These are phyloP conservation scores for Mermis nigrescens DNA, from an alignment of 2,888 invertebrate species.

Conservation along the genomic window DNA sequence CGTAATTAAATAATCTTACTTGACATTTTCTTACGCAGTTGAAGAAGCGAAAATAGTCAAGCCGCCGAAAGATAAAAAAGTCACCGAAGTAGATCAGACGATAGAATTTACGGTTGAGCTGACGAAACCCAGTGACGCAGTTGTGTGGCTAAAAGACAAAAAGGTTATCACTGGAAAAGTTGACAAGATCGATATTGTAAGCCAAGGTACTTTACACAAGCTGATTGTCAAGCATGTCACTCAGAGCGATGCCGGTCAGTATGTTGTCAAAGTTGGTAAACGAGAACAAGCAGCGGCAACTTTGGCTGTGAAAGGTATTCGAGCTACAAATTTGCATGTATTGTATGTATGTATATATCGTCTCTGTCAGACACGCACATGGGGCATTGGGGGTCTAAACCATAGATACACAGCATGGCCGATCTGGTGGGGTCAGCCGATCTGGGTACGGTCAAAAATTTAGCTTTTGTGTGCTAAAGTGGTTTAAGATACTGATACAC, in stretches of 20 bases:
- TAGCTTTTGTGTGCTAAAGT: no score
- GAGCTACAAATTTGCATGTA: no score
- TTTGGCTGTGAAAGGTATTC: slow-evolving; percentile 4
- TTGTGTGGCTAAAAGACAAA: slow-evolving; percentile 35
- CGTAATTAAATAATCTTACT: no score
- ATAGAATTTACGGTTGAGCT: slow-evolving; percentile 56
- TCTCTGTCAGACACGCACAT: no score
- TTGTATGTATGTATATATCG: no score
- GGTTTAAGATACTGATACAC: no score
- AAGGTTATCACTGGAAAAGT: slow-evolving; percentile 48
- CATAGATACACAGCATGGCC: no score
- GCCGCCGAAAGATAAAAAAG: slow-evolving; percentile 43
- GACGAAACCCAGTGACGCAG: slow-evolving; percentile 5
- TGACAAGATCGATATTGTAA: slow-evolving; percentile 65
- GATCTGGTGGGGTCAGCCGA: no score
- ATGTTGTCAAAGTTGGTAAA: slow-evolving; percentile 2
- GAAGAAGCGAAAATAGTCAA: slow-evolving; percentile 63
- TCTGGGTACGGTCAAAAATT: no score
- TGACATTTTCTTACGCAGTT: no score
- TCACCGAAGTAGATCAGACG: slow-evolving; percentile 54
- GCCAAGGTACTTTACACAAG: slow-evolving; percentile 59
- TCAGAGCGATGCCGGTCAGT: slow-evolving; percentile 22
- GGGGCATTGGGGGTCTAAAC: no score
- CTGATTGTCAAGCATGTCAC: slow-evolving; percentile 38
- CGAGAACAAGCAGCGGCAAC: not conserved